Base-by-base conservation (phyloP, 2,113 vertebrate species). In the Chelonoidis abingdonii region DNA sequence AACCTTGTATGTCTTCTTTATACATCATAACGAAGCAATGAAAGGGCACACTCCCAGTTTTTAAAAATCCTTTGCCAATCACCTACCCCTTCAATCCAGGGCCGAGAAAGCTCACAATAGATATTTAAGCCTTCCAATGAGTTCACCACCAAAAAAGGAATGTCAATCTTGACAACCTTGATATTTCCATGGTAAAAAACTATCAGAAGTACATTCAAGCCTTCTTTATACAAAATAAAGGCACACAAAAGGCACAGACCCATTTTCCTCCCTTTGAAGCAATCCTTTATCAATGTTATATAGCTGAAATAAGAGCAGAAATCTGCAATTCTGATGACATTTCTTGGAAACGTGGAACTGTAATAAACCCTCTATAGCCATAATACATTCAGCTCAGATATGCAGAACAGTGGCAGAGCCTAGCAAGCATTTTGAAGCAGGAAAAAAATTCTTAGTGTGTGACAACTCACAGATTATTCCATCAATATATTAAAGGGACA, bases 331-430 rank as follows among this genome's bases (percentile, higher is more conserved):
- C 56, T 94, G 89, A 92, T 96, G 91, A 65, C 93, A 96, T 96
- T 96, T 96, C 80, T 97, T 93, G 65, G 89, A 96, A 96, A 94
- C 1, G 25, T 94, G 80, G 89, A 93, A 93, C 80, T 91, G 75
- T 76, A 94, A 96, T 91, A 97, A 94, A 97, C 80, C 5, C 38
- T 93, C 5, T 19, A 31, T 76, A 94, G 89, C 69, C 35, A 11
- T 93, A 91, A 97, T 86, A 92, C 87, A 93, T 94, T 94, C 79
- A 95, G 92, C 95, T 96, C 89, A 97, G 89, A 96, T 93, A 97
- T 94, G 92, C 94, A 96, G 96, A 97, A 90, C 95, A 96, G 90
- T 47, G 94, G 84, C 92, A 93, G 83, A 89, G 59, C 81, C 88
- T 94, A 59, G 52, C 87, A 94, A 89, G 81, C 87, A 91, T 87